phyloP scores from a whole-genome alignment of 2,797 vertebrate genomes.

The Furcifer pardalis region DNA sequence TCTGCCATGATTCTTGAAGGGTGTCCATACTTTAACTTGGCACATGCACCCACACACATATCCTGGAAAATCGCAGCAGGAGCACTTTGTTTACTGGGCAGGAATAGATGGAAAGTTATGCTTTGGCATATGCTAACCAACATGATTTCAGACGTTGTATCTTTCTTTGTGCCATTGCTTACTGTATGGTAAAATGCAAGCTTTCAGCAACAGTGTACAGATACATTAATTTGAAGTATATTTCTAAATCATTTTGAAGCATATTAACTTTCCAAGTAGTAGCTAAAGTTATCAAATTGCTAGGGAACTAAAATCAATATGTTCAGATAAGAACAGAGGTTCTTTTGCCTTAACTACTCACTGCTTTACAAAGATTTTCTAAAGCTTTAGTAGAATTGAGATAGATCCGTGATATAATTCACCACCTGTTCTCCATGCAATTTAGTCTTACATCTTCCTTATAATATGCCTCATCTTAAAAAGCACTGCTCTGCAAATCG shows the following conservation, averaged over 20 bases:
- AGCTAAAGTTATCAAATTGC: background rate
- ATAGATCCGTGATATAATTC: conserved; percentile 6
- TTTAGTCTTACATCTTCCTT: conserved; percentile 2
- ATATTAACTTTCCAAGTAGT: background rate
- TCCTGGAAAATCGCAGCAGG: too few species aligned
- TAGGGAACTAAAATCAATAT: background rate
- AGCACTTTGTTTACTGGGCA: too few species aligned
- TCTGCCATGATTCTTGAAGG: too few species aligned
- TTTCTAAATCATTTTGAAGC: background rate
- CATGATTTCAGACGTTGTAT: too few species aligned
- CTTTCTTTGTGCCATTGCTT: background rate
- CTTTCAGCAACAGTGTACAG: background rate
- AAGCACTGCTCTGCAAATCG: background rate
- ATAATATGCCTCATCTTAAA: background rate
- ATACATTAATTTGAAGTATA: background rate
- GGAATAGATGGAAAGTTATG: too few species aligned
- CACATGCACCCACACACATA: too few species aligned
- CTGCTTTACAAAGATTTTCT: background rate
- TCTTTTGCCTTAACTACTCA: background rate
- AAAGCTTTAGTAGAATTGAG: background rate
- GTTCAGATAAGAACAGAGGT: background rate
- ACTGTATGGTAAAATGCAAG: background rate
- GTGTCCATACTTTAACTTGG: too few species aligned
- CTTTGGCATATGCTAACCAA: too few species aligned
- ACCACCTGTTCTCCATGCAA: conserved; percentile 5